Evolutionary conservation across 2,888 invertebrate genomes (phyloP).

Genomic region (Epistrophella euchroma): DNA sequence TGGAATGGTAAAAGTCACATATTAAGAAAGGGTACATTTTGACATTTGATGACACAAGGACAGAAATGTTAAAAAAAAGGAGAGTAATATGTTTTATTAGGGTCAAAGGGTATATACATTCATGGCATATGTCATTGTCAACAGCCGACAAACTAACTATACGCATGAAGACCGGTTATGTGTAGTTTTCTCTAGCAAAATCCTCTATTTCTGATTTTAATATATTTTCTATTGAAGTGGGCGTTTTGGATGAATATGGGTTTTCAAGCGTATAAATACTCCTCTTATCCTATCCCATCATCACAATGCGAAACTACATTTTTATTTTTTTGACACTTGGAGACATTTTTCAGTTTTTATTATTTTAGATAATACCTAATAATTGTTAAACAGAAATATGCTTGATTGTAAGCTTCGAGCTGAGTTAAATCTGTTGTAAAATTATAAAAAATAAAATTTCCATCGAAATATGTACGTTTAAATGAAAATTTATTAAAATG

Average conservation of each 20-base stretch:
- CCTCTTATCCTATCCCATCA: neutral
- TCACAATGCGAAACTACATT: too few species aligned
- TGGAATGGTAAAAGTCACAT: neutral
- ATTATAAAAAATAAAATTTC: too few species aligned
- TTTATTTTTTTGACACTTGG: too few species aligned
- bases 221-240: constrained; percentile 44
- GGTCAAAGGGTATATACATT: constrained; percentile 69
- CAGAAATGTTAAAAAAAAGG: constrained; percentile 2
- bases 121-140: constrained; percentile 73
- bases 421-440: too few species aligned
- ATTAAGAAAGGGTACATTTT: constrained; percentile 17
- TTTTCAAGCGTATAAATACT: constrained; percentile 4
- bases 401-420: too few species aligned
- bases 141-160: constrained; percentile 68
- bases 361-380: too few species aligned
- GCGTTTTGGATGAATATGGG: constrained; percentile 12
- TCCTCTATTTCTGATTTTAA: constrained; percentile 54
- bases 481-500: too few species aligned
- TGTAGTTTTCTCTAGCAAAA: too few species aligned
- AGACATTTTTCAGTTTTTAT: too few species aligned
- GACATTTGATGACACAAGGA: constrained; percentile 21
- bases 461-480: too few species aligned
- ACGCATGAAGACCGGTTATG: constrained; percentile 47
- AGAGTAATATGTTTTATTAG: constrained; percentile 63
- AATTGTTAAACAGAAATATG: too few species aligned